phyloP scores from a whole-genome alignment of 2,888 invertebrate species.

The Macropis europaea region DNA sequence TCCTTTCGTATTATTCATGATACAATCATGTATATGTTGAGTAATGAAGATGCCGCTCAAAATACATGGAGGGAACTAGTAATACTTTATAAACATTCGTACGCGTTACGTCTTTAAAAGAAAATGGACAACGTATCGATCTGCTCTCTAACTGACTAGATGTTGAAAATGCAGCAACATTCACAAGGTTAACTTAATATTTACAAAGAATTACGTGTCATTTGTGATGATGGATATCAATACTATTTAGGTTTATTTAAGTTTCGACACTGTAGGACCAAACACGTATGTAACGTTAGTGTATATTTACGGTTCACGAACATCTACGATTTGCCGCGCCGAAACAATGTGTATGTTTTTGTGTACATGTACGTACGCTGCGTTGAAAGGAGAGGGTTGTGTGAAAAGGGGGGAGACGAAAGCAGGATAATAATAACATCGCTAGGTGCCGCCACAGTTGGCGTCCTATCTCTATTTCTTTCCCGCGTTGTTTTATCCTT shows the following conservation, averaged over 20 bases:
- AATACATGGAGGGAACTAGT: background rate
- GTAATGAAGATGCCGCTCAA: background rate
- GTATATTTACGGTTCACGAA: constrained; percentile 53
- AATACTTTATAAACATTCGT: constrained; percentile 39
- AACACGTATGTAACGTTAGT: constrained; percentile 20
- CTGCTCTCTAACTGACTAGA: constrained; percentile 56
- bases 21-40: background rate
- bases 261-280: constrained; percentile 8
- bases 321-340: constrained; percentile 62
- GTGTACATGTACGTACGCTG: constrained; percentile 10
- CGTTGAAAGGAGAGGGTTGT: constrained; percentile 13
- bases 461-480: constrained; percentile 66
- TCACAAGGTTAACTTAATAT: background rate
- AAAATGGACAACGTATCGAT: constrained; percentile 64
- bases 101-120: constrained; percentile 50
- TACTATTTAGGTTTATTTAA: constrained; percentile 24
- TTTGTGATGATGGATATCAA: constrained; percentile 1
- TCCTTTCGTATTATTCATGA: background rate
- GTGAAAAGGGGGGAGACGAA: constrained; percentile 20
- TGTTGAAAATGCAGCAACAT: constrained; percentile 22
- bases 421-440: constrained; percentile 53
- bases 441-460: constrained; percentile 61
- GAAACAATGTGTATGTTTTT: constrained; percentile 40
- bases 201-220: background rate
- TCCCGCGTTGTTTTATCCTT: constrained; percentile 36